Base-by-base conservation (phyloP, 2,888 invertebrate genomes). In the Drosophila demipolita region DNA sequence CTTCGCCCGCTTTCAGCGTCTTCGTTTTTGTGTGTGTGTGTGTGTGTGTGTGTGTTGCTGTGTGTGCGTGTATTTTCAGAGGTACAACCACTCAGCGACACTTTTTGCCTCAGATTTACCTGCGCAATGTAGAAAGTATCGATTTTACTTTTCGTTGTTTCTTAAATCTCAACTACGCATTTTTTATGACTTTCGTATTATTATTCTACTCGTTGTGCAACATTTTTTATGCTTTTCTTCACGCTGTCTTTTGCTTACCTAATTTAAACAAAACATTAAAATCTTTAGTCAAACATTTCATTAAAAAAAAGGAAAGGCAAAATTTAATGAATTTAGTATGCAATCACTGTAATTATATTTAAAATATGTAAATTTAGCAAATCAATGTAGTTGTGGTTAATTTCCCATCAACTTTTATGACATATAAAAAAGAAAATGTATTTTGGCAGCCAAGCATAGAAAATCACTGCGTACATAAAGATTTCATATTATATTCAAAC, bases 71-170 rank as follows among this genome's bases (percentile, higher is more conserved):
- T 62, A 48, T n/a, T 45, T 61, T 72, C 64, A 38, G 45, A 23
- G 40, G 45, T 20, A 36, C 33, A 58, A 40, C 35, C 59, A 75
- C 61, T 65, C 65, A 48, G 33, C 53, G 71, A n/a, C 60, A 70
- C 45, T 64, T 63, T 59, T 36, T 59, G 38, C 29, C 29, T 45
- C 23, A 75, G 69, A 75, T 79, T 74, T 74, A 62, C 65, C 67
- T 64, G 75, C 20, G 7, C 17, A 76, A 79, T 32, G 29, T 53
- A 36, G n/a, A 20, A 60, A 62, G 12, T 73, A 80, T 76, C 53
- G 76, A 75, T 65, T 64, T 76, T 68, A 64, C 50, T 48, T 55
- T 20, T 7, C 12, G 36, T 63, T 50, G 26, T 40, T 52, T 48
- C 11, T n/a, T 12, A 78, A 53, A 60, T 59, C 40, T 36, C n/a